Base-by-base conservation (phyloP, 2,797 vertebrate species). In the Gastrophryne carolinensis region DNA sequence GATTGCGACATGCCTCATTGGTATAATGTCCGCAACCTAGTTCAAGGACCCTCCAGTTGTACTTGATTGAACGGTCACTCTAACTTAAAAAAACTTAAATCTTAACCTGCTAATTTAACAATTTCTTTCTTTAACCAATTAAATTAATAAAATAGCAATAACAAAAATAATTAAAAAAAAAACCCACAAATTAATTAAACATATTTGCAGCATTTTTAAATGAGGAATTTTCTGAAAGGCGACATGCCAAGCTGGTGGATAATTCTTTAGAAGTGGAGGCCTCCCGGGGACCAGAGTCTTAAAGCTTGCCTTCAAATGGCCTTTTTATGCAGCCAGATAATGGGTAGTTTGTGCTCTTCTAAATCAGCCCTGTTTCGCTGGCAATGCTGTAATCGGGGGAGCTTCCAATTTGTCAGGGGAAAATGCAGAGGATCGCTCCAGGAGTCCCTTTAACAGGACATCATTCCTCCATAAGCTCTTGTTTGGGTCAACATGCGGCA, bases 381-480 rank as follows among this genome's bases (percentile, higher is more conserved):
- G 89, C 86, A 90, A 89, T 86, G 81, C 85, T 87, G 85, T 87
- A 85, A 86, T 91, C 83, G 81, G 79, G 82, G 85, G 87, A 81
- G 73, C 90, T 92, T 88, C 86, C 90, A 89, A 95, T 96, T 95
- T 88, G 87, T 95, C 92, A 94, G 88, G 80, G 86, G 89, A 85
- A 44, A 87, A 89, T 85, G 84, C 87, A 85, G 88, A 81, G 80
- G 77, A 80, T 89, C 90, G 89, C 89, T 90, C 85, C 84, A 84
- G 89, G 90, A 91, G 89, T 89, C 91, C 90, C 90, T 91, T 87
- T 91, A 91, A 92, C 90, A 93, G 90, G 90, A 92, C 91, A 93
- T 95, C 90, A 91, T 93, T 94, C 89, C 91, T 92, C 84, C 72
- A 87, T 85, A 83, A 92, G 88, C 89, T 88, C 87, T 82, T 85